Evolutionary conservation across 2,797 vertebrate genomes (phyloP).

Genomic region (Schizopygopsis malacanthus): DNA sequence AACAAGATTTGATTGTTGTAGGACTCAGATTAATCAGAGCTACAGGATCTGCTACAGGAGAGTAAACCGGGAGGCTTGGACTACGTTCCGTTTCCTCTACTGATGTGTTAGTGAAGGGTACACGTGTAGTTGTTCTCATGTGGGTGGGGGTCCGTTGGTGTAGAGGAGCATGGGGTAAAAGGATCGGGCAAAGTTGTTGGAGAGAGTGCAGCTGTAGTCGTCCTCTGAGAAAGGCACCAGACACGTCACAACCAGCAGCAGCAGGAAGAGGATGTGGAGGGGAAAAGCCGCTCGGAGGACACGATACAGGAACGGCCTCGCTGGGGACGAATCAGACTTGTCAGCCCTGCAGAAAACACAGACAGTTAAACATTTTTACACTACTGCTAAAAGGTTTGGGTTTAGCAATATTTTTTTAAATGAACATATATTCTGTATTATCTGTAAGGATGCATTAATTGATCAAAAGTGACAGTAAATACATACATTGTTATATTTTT

Average conservation of each 20-base stretch:
- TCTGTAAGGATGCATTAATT: too few species aligned
- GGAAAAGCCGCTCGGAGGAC: constrained; percentile 86
- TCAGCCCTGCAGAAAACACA: constrained; percentile 66
- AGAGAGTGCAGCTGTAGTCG: constrained; percentile 87
- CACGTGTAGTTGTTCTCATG: constrained; percentile 70
- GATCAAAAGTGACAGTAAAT: too few species aligned
- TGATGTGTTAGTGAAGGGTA: not conserved
- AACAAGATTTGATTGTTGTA: not conserved
- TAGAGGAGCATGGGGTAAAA: constrained; percentile 95
- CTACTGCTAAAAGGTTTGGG: not conserved
- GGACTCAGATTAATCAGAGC: not conserved
- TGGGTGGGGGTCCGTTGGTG: constrained; percentile 92
- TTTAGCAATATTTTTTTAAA: not conserved
- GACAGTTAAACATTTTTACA: not conserved
- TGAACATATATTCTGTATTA: too few species aligned
- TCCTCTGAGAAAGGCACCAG: constrained; percentile 85
- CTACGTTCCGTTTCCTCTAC: not conserved
- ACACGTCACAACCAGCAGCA: constrained; percentile 86
- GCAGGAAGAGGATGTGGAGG: constrained; percentile 85
- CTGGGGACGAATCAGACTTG: constrained; percentile 58
- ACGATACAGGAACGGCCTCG: constrained; percentile 81
- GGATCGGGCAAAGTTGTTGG: constrained; percentile 94
- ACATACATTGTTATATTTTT: too few species aligned
- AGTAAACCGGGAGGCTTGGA: not conserved
- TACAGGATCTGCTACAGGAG: constrained; percentile 3